Conservation (phyloP, 2,888 invertebrate species). For the Panopea generosa region DNA sequence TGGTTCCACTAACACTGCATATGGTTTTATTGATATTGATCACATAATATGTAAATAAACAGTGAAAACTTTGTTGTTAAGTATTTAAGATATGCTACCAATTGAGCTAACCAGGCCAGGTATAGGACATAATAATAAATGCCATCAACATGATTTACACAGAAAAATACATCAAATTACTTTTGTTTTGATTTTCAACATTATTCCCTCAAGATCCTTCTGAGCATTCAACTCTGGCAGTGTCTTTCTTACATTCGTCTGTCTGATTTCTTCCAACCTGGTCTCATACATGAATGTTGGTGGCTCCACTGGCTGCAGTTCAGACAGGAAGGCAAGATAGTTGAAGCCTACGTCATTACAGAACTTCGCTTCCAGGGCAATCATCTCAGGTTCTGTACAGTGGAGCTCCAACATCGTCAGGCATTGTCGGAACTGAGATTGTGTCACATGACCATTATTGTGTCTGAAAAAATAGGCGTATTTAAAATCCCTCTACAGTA, state of each 20-base stretch:
- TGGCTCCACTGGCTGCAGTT: constrained; percentile 79
- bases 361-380: constrained; percentile 83
- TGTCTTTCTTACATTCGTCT: constrained; percentile 75
- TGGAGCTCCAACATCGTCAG: constrained; percentile 83
- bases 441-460: constrained; percentile 84
- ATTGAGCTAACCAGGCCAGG: too few species aligned
- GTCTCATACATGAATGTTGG: constrained; percentile 80
- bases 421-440: constrained; percentile 83
- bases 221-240: constrained; percentile 75
- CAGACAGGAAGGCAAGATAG: constrained; percentile 82
- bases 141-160: too few species aligned
- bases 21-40: too few species aligned
- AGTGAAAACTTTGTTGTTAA: too few species aligned
- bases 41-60: too few species aligned
- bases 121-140: too few species aligned
- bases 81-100: too few species aligned
- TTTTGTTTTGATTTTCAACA: constrained; percentile 84
- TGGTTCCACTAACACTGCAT: too few species aligned
- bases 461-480: constrained; percentile 73
- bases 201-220: constrained; percentile 81
- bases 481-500: too few species aligned
- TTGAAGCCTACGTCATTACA: constrained; percentile 84
- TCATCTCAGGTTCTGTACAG: constrained; percentile 80
- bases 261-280: constrained; percentile 77
- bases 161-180: too few species aligned